Evolutionary conservation across 2,797 vertebrate species (phyloP).

Genomic region (Channallabes apus): DNA sequence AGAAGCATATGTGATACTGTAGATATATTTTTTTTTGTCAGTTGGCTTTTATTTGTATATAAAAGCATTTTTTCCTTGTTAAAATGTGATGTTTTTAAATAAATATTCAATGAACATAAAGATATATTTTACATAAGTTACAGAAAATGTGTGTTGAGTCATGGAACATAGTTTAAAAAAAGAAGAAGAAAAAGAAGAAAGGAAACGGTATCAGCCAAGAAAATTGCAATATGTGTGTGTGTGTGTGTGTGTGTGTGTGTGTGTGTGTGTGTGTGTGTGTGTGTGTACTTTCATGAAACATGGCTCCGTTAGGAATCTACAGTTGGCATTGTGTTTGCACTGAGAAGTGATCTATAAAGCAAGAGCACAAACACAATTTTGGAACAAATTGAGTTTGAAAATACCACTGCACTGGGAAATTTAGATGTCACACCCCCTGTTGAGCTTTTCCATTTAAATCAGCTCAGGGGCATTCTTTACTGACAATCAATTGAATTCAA

Average conservation of each 20-base stretch:
- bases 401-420: neutral
- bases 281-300: neutral
- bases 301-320: neutral
- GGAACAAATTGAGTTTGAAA: neutral
- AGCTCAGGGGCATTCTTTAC: constrained; percentile 1
- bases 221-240: no score
- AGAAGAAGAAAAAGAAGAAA: no score
- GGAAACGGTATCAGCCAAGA: no score
- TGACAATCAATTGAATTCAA: neutral
- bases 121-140: no score
- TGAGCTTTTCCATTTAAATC: constrained; percentile 6
- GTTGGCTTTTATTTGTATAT: neutral
- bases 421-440: neutral
- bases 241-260: no score
- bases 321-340: neutral
- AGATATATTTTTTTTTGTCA: no score
- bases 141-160: no score
- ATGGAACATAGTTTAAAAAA: no score
- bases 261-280: no score
- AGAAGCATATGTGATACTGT: no score
- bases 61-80: neutral
- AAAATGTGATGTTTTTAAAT: neutral
- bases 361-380: neutral
- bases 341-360: neutral
- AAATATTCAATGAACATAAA: neutral